Evolutionary conservation across 2,113 vertebrate genomes (phyloP).

Genomic region (Petrocephalus zakoni): DNA sequence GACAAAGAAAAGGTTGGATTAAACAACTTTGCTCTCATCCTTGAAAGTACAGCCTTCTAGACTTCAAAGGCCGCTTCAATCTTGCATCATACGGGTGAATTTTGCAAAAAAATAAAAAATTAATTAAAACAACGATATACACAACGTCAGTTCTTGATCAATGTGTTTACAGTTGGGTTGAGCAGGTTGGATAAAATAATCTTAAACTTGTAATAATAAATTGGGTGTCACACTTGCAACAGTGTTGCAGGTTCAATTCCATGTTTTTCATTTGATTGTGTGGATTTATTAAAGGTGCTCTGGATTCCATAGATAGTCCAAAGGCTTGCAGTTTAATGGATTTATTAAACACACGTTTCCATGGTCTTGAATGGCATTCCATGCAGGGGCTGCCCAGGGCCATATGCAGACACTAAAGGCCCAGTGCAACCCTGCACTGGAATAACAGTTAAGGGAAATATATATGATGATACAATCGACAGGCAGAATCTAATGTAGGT

Average conservation of each 20-base stretch:
- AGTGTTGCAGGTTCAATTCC: neutral
- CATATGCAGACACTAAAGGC: neutral
- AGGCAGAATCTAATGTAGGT: neutral
- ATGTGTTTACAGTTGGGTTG: neutral
- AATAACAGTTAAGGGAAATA: neutral
- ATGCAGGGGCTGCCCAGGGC: neutral
- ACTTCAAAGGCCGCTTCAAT: neutral
- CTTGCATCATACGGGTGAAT: neutral
- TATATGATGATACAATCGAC: neutral
- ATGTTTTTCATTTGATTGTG: neutral
- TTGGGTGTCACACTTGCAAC: neutral
- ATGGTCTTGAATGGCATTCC: neutral
- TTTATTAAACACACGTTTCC: neutral
- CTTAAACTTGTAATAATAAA: neutral
- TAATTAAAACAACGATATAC: neutral
- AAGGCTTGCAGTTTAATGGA: neutral
- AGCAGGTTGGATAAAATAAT: neutral
- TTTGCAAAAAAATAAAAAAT: neutral
- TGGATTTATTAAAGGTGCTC: neutral
- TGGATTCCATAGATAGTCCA: neutral
- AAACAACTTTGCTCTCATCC: neutral
- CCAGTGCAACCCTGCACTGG: neutral
- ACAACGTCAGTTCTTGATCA: neutral
- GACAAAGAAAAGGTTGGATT: neutral
- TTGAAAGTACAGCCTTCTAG: neutral